phyloP scores from a whole-genome alignment of 2,888 invertebrate genomes.

The Hypomecis punctinalis region DNA sequence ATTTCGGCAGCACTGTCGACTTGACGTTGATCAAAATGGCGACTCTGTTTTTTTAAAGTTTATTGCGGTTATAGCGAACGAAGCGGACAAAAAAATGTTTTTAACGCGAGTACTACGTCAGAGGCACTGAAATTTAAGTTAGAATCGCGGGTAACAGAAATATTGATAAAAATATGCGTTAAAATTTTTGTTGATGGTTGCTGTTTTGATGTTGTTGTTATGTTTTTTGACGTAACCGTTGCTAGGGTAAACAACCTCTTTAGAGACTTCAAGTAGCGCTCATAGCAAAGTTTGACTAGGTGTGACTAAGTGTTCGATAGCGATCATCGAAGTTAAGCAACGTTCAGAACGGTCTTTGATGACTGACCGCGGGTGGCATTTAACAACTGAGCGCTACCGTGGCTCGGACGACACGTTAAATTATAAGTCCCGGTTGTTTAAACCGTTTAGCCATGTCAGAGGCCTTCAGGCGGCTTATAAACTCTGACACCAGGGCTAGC shows the following conservation, averaged over 20 bases:
- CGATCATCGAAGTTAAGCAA: too few relatives aligned
- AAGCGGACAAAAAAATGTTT: not conserved
- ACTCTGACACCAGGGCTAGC: too few relatives aligned
- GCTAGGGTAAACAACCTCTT: constrained; percentile 16
- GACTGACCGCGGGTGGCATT: too few relatives aligned
- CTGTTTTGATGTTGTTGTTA: constrained; percentile 17
- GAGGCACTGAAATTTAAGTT: constrained; percentile 13
- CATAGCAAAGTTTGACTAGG: too few relatives aligned
- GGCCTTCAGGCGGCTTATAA: too few relatives aligned
- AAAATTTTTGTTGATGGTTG: constrained; percentile 14
- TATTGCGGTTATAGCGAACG: not conserved
- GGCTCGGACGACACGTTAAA: too few relatives aligned
- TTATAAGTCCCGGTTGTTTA: too few relatives aligned
- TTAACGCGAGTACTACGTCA: constrained; percentile 2
- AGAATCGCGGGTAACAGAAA: constrained; percentile 14
- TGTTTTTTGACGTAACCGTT: constrained; percentile 12
- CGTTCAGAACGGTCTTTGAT: too few relatives aligned
- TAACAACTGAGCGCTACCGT: too few relatives aligned
- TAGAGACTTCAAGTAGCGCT: not conserved
- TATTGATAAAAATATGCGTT: constrained; percentile 12
- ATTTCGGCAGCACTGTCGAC: constrained; percentile 33
- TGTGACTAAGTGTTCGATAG: too few relatives aligned
- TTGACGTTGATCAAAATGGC: constrained; percentile 30
- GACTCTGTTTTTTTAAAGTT: constrained; percentile 17
- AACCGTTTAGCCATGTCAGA: too few relatives aligned